These are phyloP conservation scores for Drosophila putrida DNA, from an alignment of 2,888 invertebrate genomes.

Conservation along the genomic window DNA sequence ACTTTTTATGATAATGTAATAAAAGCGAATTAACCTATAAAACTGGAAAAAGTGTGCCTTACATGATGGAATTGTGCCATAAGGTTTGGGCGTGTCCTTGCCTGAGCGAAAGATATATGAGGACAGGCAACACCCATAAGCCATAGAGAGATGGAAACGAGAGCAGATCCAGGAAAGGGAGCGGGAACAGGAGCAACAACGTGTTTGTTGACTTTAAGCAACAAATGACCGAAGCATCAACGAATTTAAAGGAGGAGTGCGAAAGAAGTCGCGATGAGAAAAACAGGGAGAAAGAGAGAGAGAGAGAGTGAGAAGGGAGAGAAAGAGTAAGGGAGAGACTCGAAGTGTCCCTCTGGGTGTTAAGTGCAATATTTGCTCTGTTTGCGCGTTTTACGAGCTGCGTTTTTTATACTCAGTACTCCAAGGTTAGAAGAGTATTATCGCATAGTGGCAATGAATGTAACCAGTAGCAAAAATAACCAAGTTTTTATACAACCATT, in stretches of 20 bases:
- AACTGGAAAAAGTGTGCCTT: constrained; percentile 76
- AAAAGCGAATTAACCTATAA: constrained; percentile 84
- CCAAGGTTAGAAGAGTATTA: constrained; percentile 1
- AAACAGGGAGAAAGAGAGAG: no score
- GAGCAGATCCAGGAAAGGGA: neutral
- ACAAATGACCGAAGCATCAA: constrained; percentile 28
- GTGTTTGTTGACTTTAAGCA: constrained; percentile 25
- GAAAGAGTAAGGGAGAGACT: constrained; percentile 1
- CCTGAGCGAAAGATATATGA: constrained; percentile 48
- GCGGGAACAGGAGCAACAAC: constrained; percentile 2
- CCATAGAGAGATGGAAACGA: neutral
- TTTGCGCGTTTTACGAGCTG: constrained; percentile 72
- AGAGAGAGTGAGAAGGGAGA: neutral
- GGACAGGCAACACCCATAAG: constrained; percentile 38
- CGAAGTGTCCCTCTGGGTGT: constrained; percentile 75
- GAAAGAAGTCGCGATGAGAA: constrained; percentile 3
- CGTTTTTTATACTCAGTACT: constrained; percentile 30
- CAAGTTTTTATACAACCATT: no score
- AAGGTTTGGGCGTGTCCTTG: constrained; percentile 79
- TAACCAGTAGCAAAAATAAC: neutral
- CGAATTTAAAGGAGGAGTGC: constrained; percentile 3
- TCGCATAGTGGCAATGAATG: neutral
- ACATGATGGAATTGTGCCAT: constrained; percentile 79
- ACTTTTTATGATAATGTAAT: constrained; percentile 83
- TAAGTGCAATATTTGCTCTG: constrained; percentile 80